Base-by-base conservation (phyloP, 2,888 invertebrate species). In the Synanthedon vespiformis region DNA sequence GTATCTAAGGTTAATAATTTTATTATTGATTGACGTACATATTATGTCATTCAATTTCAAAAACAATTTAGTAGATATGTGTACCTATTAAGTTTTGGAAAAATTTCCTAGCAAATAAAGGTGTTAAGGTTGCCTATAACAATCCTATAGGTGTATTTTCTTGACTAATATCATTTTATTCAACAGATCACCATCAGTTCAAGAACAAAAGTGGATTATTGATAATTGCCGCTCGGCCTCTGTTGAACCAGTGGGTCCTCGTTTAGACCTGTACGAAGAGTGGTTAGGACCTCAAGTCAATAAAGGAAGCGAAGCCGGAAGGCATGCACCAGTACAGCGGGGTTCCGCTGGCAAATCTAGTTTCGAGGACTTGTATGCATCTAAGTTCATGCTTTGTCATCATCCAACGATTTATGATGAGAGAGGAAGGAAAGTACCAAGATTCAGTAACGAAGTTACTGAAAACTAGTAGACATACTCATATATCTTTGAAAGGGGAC, bases 171-270 rank as follows among this genome's bases (percentile, higher is more conserved):
- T 10, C 34, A 34, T 34, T 34, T 34, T 34, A 8, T 44, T 44
- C 16, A 52, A 22, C 63, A 88, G 89, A 54, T 80, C 89, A 41
- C 89, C 90, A 16, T 79, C 74, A 50, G 65, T 76, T 10, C 72
- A 70, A 5, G 91, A 92, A 62, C 89, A 89, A 60, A 75, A 85
- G 54, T 93, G 93, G 93, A 93, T 93, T 56, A 61, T 87, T 40
- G 78, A 84, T 6, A 89, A 91, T 60, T 93, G 93, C 65, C 88
- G 92, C 40, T 89, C 87, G 49, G 89, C 84, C 40, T 89, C 89
- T 64, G 88, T 89, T 47, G 75, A 80, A 52, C 81, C 88, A 8
- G 72, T 89, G 0, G 91, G 91, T 0, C 89, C 89, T 53, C 77
- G 79, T 0, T 72, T 72, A 1, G 80, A 88, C 12, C 65, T 91